Evolutionary conservation across 2,113 vertebrate species (phyloP), one percentile per base, ranked within the genome.

Genomic region (Callopanchax toddi): DNA sequence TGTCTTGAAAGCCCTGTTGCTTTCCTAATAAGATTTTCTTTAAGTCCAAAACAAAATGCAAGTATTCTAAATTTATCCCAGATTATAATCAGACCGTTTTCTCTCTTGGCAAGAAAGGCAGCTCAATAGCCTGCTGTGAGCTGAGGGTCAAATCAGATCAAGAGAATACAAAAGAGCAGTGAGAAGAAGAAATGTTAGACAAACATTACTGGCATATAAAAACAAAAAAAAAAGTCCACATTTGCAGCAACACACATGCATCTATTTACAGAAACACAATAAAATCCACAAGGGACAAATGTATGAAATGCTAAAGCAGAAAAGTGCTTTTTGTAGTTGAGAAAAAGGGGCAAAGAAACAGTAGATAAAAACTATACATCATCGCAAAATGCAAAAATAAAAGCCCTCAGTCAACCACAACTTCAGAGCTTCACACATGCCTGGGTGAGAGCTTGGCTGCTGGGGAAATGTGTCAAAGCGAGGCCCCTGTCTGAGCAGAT

Each of bases 401-500:
- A 76, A 82, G 39, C 10, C 46, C 60, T 56, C 46, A 70, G 69
- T 81, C 56, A 75, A 83, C 86, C 87, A 49, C 85, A 88, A 71
- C 69, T 84, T 84, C 74, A 84, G 79, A 88, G 82, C 78, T 75
- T 85, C 74, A 86, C 91, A 89, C 86, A 84, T 89, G 85, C 68
- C 80, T 60, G 72, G 67, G 78, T 64, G 69, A 76, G 78, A 71
- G 76, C 74, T 58, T 72, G 67, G 82, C 82, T 82, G 78, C 68
- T 72, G 82, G 71, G 65, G 71, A 53, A 64, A 84, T 68, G 76
- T 83, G 74, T 83, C 76, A 79, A 73, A 75, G 74, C 23, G 60
- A 83, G 73, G 71, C 68, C 81, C 73, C 84, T 74, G 86, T 91
- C 89, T 90, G 86, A 89, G 75, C 71, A 86, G 79, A 89, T 91